Evolutionary conservation across 2,888 invertebrate species (phyloP), one percentile per base, ranked within the genome.

Genomic region (Micoletzkya japonica): DNA sequence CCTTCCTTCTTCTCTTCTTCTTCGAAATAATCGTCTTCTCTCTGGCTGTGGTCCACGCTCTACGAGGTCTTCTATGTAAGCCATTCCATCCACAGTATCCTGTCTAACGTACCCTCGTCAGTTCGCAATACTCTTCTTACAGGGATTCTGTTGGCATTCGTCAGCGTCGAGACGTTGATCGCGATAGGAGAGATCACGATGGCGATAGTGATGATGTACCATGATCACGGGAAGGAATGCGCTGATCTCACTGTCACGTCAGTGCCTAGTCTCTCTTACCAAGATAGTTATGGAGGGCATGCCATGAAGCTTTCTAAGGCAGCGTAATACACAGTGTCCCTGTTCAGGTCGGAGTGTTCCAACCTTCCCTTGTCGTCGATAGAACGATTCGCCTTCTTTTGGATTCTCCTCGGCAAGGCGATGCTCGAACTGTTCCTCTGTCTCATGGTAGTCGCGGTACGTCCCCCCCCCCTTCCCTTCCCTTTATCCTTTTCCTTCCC

Each of bases 351-450:
- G 4, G 54, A 66, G 28, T 66, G 64, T 36, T 32, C 20, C 17
- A 66, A 52, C 4, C 54, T 66, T 3, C 3, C 17, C 4, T 37
- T 66, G 20, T 28, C 54, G 17, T 17, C 54, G 34, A 54, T 36
- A 36, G 64, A 66, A 44, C 52, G 64, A 30, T 66, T 66, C 64
- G 52, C 30, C 39, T 37, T 66, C 52, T 66, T 66, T 54, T 66
- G 64, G 64, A 20, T 66, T 0, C 64, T 66, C 1, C 52, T 66
- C 3, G 54, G 36, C 14, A 66, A 66, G 39, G 64, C 54, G 20
- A 66, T 66, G 64, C 52, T 66, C 37, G 64, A 66, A 34, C 37
- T 66, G 37, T 66, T 66, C 54, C 64, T 66, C 26, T 66, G 52
- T 30, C 26, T 66, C 17, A 66, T 66, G 64, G 44, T 66, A 28